Conservation (phyloP, 2,888 invertebrate species). For the Limnephilus marmoratus region DNA sequence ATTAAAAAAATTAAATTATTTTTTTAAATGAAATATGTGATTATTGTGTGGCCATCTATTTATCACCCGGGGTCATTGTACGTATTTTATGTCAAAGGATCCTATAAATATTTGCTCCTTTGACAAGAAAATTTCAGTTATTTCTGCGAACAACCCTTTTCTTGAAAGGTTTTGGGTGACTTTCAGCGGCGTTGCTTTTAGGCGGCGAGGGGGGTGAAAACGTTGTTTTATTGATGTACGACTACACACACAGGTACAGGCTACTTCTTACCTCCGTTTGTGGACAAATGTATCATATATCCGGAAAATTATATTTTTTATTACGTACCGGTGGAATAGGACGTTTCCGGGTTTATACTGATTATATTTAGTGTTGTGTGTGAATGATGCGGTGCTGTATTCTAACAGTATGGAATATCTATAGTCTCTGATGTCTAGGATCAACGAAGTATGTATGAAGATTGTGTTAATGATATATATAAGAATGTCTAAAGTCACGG, state of each 20-base stretch:
- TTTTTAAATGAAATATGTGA: no score
- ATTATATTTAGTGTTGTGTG: no score
- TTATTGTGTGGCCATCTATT: background rate
- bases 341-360: no score
- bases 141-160: slow-evolving; percentile 14
- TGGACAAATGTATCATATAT: background rate
- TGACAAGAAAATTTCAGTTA: slow-evolving; percentile 15
- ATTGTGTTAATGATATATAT: no score
- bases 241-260: background rate
- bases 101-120: slow-evolving; percentile 40
- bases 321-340: no score
- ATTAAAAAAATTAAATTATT: no score
- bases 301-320: background rate
- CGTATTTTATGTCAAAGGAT: background rate
- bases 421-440: no score
- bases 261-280: background rate
- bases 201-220: background rate
- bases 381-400: no score
- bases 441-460: no score
- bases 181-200: background rate
- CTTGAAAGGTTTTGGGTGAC: background rate
- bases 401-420: no score
- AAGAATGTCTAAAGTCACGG: no score
- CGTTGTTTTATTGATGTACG: background rate
- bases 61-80: background rate